Percentiles rank a stretch among this genome's conserved stretches.
Conservation (phyloP, 30 jellyfish, hydroid and myxozoan genomes). For the Aurelia aurita complex sp. Pacific region DNA sequence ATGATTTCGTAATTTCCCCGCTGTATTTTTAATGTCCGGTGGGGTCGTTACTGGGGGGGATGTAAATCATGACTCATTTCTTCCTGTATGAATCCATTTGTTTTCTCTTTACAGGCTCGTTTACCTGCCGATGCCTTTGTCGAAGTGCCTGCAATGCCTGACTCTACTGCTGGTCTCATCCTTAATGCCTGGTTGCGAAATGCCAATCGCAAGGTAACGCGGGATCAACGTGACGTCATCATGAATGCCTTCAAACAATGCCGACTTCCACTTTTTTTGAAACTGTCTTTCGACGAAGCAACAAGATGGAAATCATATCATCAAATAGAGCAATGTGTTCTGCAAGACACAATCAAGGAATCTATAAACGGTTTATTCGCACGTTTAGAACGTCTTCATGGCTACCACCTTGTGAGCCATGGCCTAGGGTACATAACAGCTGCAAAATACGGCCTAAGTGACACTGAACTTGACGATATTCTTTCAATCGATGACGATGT, state of each 20-base stretch:
- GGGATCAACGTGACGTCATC: slow-evolving; percentile 53
- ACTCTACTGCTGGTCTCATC: slow-evolving; percentile 59
- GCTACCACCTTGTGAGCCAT: slow-evolving; percentile 54
- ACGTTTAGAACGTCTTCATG: slow-evolving; percentile 81
- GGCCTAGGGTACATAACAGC: slow-evolving; percentile 91
- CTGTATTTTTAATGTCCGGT: too few relatives aligned
- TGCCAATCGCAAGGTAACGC: slow-evolving; percentile 40
- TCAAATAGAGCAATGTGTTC: slow-evolving; percentile 35
- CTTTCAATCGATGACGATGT: slow-evolving; percentile 88
- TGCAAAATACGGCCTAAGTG: slow-evolving; percentile 81
- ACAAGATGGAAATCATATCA: slow-evolving; percentile 78
- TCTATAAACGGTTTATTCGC: slow-evolving; percentile 68
- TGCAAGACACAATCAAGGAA: slow-evolving; percentile 52
- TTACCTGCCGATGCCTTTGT: slow-evolving; percentile 43
- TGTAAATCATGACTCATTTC: not conserved
- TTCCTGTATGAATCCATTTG: not conserved
- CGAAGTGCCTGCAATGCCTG: slow-evolving; percentile 74
- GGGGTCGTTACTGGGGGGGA: too few relatives aligned
- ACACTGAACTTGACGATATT: slow-evolving; percentile 84
- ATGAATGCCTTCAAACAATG: slow-evolving; percentile 55
- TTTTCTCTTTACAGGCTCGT: slow-evolving; percentile 18
- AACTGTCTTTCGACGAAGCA: slow-evolving; percentile 82
- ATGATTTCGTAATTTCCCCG: too few relatives aligned
- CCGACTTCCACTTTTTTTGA: slow-evolving; percentile 79
- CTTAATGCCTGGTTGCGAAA: slow-evolving; percentile 78